A percentile compares a stretch with the other conserved stretches of the same genome.
Conservation (phyloP, 2,797 vertebrate genomes). For the Trichosurus vulpecula region DNA sequence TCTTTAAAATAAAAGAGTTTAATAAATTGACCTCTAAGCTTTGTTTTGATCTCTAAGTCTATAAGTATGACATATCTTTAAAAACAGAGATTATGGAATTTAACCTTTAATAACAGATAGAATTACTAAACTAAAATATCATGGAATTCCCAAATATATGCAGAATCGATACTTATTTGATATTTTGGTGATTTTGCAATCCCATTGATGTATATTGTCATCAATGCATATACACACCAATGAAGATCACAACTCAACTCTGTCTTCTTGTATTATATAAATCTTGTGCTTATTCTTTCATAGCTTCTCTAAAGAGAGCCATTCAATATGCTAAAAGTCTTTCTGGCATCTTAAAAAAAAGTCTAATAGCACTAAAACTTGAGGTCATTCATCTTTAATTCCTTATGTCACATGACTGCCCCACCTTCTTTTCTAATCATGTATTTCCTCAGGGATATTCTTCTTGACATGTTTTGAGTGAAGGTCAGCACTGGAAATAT, state of each 20-base stretch:
- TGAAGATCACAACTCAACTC: background rate
- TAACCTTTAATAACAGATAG: background rate
- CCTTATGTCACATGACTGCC: no score
- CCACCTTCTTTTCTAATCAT: no score
- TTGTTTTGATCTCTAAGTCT: background rate
- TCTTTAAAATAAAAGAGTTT: background rate
- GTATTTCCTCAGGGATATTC: no score
- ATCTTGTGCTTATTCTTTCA: no score
- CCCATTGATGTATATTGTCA: background rate
- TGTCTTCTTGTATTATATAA: no score
- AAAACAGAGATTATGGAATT: no score
- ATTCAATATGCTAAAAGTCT: background rate
- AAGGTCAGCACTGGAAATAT: no score
- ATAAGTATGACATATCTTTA: no score
- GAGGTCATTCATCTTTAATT: no score
- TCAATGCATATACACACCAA: background rate
- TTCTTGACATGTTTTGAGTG: no score
- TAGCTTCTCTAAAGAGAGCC: background rate
- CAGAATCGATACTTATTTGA: background rate
- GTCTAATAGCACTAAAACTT: no score
- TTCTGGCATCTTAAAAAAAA: background rate
- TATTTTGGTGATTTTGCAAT: background rate
- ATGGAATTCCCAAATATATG: background rate
- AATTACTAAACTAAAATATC: no score
- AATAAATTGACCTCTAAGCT: background rate